A percentile compares a stretch with the other conserved stretches of the same genome.
These are phyloP conservation scores for Hirtodrosophila alboralis DNA, from an alignment of 2,888 invertebrate species.

Conservation along the genomic window DNA sequence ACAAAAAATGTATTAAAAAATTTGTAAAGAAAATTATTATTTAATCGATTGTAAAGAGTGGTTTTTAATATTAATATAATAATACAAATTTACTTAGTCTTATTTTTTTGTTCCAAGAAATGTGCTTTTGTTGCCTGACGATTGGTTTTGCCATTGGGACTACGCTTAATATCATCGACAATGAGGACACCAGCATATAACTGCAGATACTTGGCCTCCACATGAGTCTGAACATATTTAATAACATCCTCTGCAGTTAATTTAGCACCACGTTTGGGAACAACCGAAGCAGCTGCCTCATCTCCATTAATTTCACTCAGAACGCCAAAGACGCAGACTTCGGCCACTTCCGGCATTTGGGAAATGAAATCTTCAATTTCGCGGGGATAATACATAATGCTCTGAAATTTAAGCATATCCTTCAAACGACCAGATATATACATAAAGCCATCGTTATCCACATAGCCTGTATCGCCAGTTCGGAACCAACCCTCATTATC, in stretches of 20 bases:
- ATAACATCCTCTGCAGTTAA: slow-evolving; percentile 49
- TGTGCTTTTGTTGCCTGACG: slow-evolving; percentile 45
- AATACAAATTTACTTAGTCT: slow-evolving; percentile 15
- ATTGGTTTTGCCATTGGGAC: slow-evolving; percentile 57
- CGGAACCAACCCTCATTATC: slow-evolving; percentile 72
- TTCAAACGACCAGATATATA: slow-evolving; percentile 74
- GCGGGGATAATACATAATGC: slow-evolving; percentile 67
- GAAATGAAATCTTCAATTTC: slow-evolving; percentile 71
- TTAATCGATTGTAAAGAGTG: no score
- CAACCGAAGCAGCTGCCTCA: slow-evolving; percentile 71
- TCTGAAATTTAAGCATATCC: slow-evolving; percentile 75
- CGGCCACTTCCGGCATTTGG: slow-evolving; percentile 59
- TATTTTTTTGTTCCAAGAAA: slow-evolving; percentile 22
- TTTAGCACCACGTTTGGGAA: slow-evolving; percentile 19
- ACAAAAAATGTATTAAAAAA: no score
- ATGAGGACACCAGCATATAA: slow-evolving; percentile 59
- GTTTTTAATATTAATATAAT: no score
- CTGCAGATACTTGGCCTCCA: slow-evolving; percentile 46
- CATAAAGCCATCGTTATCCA: slow-evolving; percentile 73
- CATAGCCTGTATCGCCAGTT: slow-evolving; percentile 78
- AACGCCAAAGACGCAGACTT: slow-evolving; percentile 74
- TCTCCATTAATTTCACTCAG: slow-evolving; percentile 49
- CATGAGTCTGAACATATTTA: slow-evolving; percentile 33
- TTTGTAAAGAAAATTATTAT: no score
- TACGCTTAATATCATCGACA: slow-evolving; percentile 51